Evolutionary conservation across 1,140 invertebrate species (phyloP).

Genomic region (Rhopalosiphum padi): DNA sequence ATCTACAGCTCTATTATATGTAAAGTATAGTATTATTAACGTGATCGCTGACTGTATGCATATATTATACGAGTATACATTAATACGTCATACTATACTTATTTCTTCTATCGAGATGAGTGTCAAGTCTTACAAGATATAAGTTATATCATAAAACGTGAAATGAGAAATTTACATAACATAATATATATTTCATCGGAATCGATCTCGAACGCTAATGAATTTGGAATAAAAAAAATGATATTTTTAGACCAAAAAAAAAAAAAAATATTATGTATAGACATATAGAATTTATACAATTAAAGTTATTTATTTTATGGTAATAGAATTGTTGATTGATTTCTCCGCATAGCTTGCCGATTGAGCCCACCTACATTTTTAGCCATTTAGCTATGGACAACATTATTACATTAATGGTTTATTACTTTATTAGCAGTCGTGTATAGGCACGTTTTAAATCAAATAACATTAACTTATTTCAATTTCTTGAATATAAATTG

Average conservation of each 20-base stretch:
- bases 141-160: no score
- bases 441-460: background rate
- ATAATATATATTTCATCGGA: no score
- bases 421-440: background rate
- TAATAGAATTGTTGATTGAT: background rate
- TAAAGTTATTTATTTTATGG: background rate
- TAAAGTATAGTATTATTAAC: no score
- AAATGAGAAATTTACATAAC: no score
- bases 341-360: background rate
- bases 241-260: background rate
- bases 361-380: background rate
- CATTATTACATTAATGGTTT: background rate
- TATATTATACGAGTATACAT: background rate
- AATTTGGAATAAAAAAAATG: no score
- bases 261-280: background rate
- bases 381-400: background rate
- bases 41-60: background rate
- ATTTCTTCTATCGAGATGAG: no score
- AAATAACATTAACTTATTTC: background rate
- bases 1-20: no score
- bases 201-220: no score
- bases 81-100: no score
- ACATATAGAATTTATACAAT: background rate
- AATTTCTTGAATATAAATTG: background rate
- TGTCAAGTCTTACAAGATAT: no score